phyloP scores from a whole-genome alignment of 1,140 invertebrate species.

The Caenorhabditis brenneri region DNA sequence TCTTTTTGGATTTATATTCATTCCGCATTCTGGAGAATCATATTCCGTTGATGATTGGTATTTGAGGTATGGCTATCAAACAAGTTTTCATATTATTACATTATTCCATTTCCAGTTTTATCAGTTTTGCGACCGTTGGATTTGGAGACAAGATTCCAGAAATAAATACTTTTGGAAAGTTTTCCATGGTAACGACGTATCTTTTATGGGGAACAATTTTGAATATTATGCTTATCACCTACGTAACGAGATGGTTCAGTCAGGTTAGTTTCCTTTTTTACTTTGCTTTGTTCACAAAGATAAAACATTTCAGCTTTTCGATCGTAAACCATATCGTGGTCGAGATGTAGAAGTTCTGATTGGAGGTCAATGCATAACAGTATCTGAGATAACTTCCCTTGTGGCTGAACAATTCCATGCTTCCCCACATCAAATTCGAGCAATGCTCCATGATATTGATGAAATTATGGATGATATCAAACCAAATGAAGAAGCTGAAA shows the following conservation, averaged over 20 bases:
- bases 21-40: not conserved
- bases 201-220: constrained; percentile 1
- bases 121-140: constrained; percentile 34
- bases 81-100: not conserved
- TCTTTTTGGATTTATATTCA: not conserved
- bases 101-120: not conserved
- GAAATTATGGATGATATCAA: constrained; percentile 1
- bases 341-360: not conserved
- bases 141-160: constrained; percentile 26
- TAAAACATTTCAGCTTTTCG: constrained; percentile 1
- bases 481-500: not conserved
- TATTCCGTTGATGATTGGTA: constrained; percentile 28
- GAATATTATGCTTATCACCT: constrained; percentile 3
- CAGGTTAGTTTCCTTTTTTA: not conserved
- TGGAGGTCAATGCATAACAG: constrained; percentile 18
- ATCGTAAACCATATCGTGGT: not conserved
- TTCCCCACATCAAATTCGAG: not conserved
- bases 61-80: too few species aligned
- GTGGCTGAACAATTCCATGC: constrained; percentile 6
- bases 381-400: constrained; percentile 14
- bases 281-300: too few species aligned
- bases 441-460: constrained; percentile 16
- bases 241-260: not conserved
- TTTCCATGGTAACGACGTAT: not conserved
- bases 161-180: constrained; percentile 11